Evolutionary conservation across 1,140 invertebrate genomes (phyloP), one percentile per base, ranked within the genome.

Genomic region (Teleopsis dalmanni): DNA sequence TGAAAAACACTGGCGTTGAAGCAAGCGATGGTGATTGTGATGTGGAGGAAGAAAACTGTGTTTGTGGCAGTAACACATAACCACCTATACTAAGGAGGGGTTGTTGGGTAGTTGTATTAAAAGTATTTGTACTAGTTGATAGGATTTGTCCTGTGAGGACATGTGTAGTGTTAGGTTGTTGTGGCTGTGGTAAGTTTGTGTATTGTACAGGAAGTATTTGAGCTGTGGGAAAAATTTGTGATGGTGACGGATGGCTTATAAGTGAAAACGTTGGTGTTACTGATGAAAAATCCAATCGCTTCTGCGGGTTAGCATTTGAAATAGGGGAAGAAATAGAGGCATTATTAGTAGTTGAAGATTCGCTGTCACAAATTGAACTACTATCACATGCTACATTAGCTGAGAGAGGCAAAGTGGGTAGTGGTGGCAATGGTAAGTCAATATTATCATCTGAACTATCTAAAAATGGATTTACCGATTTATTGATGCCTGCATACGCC

Each of bases 151-250:
- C 36, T 13, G 51, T 29, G 22, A 48, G 42, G 13, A 52, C 46
- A 29, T 52, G 46, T 11, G 66, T 52, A 40, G 62, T 64, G 43
- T 65, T 67, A 26, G 64, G 59, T 51, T 71, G 67, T 50, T 71
- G 68, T 26, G 67, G 67, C 41, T 67, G 64, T 40, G 68, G 68
- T 42, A 71, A 47, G 22, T 58, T 62, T 11, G 60, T 53, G 54
- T 71, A 71, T 50, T 71, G 68, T 25, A 71, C 68, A 6, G 68
- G 68, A 45, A 70, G 48, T 49, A 71, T 69, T 57, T 71, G 67
- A 37, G 65, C 59, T 52, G 57, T 60, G 50, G 68, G 68, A 57
- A 70, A 70, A 40, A 70, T 66, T 57, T 66, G 59, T 38, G 57
- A 48, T 53, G 66, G 57, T 37, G 64, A 59, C n/a, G 31, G 61